phyloP scores from a whole-genome alignment of 2,888 invertebrate genomes.

The Lepidocyrtinus sp. region DNA sequence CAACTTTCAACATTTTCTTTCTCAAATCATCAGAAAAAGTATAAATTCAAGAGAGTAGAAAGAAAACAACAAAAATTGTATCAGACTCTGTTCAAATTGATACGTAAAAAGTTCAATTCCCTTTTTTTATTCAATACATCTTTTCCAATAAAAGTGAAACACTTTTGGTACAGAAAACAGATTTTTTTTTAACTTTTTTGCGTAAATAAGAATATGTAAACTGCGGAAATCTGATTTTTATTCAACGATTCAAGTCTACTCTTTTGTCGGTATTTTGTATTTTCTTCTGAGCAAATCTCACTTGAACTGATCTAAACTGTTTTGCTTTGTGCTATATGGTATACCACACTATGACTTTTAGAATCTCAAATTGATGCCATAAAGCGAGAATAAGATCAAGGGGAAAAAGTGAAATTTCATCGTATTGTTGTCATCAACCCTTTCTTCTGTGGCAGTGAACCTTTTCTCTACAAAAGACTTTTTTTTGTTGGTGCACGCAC shows the following conservation, averaged over 20 bases:
- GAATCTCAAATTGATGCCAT: not conserved
- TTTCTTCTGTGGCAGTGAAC: slow-evolving; percentile 27
- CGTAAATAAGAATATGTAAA: slow-evolving; percentile 50
- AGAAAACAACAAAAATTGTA: slow-evolving; percentile 26
- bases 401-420: slow-evolving; percentile 30
- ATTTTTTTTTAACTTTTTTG: slow-evolving; percentile 24
- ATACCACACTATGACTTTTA: too few relatives aligned
- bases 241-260: slow-evolving; percentile 36
- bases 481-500: slow-evolving; percentile 25
- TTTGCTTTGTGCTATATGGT: too few relatives aligned
- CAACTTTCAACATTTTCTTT: not conserved
- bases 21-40: not conserved
- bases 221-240: slow-evolving; percentile 56
- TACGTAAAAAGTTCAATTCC: slow-evolving; percentile 52
- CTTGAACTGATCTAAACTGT: too few relatives aligned
- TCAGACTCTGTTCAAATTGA: slow-evolving; percentile 49
- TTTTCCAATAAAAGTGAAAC: slow-evolving; percentile 28
- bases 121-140: slow-evolving; percentile 51
- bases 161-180: slow-evolving; percentile 14
- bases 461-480: slow-evolving; percentile 35
- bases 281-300: slow-evolving; percentile 48
- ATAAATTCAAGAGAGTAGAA: not conserved
- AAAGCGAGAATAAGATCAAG: slow-evolving; percentile 6
- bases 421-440: slow-evolving; percentile 55
- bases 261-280: slow-evolving; percentile 43